Base-by-base conservation (phyloP, 2,888 invertebrate genomes). In the Julus scandinavius region DNA sequence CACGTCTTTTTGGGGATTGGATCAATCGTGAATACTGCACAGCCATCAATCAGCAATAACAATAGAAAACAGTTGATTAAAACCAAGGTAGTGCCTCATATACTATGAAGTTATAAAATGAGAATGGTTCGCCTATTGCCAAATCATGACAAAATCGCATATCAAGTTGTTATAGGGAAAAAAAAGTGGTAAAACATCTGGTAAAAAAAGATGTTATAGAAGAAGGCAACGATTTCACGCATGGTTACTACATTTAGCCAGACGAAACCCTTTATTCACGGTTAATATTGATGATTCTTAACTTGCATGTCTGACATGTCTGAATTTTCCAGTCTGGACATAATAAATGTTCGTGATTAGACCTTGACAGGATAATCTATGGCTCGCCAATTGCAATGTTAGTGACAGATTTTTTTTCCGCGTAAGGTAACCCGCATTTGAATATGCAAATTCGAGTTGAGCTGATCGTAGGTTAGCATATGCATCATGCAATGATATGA, bases 301-400 rank as follows among this genome's bases (percentile, higher is more conserved):
- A 7, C 72, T 9, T 11, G 72, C 72, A 20, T 72, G 72, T 72
- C 72, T 20, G 20, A 63, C 63, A 63, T 63, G 63, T 63, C 63
- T 72, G 72, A 72, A 29, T 72, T 63, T 72, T 72, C 29, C 72
- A 72, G 72, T 72, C 72, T 72, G 72, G 72, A 72, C 72, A 72
- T 72, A 72, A 72, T 72, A 11, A 72, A 72, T 72, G 72, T 29
- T 29, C 72, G 72, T 72, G 29, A 72, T 29, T 72, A 1, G 13
- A 15, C 15, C 20, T 29, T 72, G 72, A 72, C 72, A 72, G 7
- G 72, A 72, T 72, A 72, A 72, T 72, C 29, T 72, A 29, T 72
- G 20, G 11, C 20, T 72, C 6, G 72, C 72, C 72, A 72, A 20
- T 20, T 72, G 72, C 11, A 29, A 11, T 72, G 72, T 72, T 72